These are phyloP conservation scores for Plutomurus gul DNA, from an alignment of 1,140 invertebrate species.

Conservation along the genomic window DNA sequence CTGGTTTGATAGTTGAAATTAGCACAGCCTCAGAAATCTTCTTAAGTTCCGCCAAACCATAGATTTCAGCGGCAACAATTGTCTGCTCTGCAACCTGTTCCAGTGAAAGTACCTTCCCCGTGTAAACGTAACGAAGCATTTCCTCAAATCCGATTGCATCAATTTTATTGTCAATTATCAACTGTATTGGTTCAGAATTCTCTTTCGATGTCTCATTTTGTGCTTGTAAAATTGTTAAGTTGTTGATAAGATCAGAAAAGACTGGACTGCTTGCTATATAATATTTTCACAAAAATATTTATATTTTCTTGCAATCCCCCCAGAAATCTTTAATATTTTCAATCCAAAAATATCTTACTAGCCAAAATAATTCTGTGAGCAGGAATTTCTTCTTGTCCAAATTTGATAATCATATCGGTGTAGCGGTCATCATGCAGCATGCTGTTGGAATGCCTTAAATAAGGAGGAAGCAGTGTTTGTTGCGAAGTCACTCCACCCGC, in stretches of 20 bases:
- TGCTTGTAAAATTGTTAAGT: background rate
- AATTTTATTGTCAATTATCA: background rate
- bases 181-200: background rate
- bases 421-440: conserved; percentile 44
- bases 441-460: conserved; percentile 36
- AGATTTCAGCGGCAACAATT: conserved; percentile 34
- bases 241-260: conserved; percentile 37
- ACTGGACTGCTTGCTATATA: conserved; percentile 43
- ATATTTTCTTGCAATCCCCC: background rate
- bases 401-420: conserved; percentile 30
- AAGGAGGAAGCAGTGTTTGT: conserved; percentile 20
- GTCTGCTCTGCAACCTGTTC: conserved; percentile 13
- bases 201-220: background rate
- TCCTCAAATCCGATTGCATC: conserved; percentile 19
- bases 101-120: conserved; percentile 34
- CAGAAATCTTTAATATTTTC: no score
- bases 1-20: background rate
- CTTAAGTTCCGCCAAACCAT: conserved; percentile 38
- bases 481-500: background rate
- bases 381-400: conserved; percentile 5
- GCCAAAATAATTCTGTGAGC: conserved; percentile 46
- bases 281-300: background rate
- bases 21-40: conserved; percentile 33
- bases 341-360: conserved; percentile 21
- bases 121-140: conserved; percentile 46